A percentile compares a stretch with the other conserved stretches of the same genome.
These are phyloP conservation scores for Electrophaes corylata DNA, from an alignment of 2,888 invertebrate species.

Conservation along the genomic window DNA sequence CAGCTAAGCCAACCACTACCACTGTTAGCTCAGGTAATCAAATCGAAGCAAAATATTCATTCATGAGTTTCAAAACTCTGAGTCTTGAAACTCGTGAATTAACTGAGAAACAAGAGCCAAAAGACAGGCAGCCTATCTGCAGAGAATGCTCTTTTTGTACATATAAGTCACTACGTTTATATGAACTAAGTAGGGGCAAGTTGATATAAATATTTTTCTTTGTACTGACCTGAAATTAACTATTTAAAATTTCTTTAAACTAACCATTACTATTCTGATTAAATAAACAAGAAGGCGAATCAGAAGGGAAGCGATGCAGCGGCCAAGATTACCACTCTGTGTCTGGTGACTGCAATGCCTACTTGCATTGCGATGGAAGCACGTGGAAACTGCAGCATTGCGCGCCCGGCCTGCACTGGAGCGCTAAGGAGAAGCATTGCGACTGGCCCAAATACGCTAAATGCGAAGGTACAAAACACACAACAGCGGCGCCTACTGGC, in stretches of 20 bases:
- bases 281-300: slow-evolving; percentile 38
- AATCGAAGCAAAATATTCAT: too few relatives aligned
- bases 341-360: slow-evolving; percentile 88
- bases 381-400: slow-evolving; percentile 88
- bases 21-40: slow-evolving; percentile 43
- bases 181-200: too few relatives aligned
- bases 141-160: too few relatives aligned
- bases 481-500: background rate
- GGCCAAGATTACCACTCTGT: slow-evolving; percentile 82
- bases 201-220: too few relatives aligned
- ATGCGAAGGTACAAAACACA: slow-evolving; percentile 76
- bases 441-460: slow-evolving; percentile 92
- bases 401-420: slow-evolving; percentile 94
- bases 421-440: slow-evolving; percentile 86
- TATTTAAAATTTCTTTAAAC: background rate
- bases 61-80: too few relatives aligned
- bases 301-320: slow-evolving; percentile 57
- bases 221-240: too few relatives aligned
- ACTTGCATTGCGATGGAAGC: slow-evolving; percentile 89
- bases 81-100: too few relatives aligned
- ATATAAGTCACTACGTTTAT: too few relatives aligned
- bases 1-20: slow-evolving; percentile 50
- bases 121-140: too few relatives aligned
- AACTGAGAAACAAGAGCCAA: too few relatives aligned
- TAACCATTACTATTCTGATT: background rate